phyloP scores from a whole-genome alignment of 1,140 invertebrate species.

The Anoplophora glabripennis region DNA sequence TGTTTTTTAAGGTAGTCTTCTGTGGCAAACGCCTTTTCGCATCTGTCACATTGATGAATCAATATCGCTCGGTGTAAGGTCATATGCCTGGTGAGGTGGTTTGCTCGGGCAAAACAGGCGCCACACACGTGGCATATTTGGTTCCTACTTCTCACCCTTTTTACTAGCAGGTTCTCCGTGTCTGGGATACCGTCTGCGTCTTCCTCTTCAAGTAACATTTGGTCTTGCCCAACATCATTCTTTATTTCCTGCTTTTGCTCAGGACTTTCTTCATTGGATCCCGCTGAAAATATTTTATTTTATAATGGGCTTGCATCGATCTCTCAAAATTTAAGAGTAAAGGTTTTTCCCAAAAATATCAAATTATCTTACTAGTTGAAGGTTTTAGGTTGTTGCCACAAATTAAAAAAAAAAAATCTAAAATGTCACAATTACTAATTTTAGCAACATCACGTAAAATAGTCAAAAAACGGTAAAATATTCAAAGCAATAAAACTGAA shows the following conservation, averaged over 20 bases:
- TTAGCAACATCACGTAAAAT: no score
- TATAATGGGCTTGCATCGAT: no score
- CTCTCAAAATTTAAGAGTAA: no score
- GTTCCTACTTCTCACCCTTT: conserved; percentile 28
- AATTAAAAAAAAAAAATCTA: no score
- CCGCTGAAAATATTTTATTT: no score
- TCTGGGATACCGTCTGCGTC: conserved; percentile 7
- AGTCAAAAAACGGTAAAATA: no score
- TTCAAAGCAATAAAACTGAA: no score
- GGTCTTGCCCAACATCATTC: conserved; percentile 10
- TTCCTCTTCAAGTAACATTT: conserved; percentile 9
- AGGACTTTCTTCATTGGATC: not conserved
- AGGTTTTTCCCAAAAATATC: no score
- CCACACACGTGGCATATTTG: conserved; percentile 45
- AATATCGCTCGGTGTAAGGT: conserved; percentile 43
- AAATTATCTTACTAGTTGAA: no score
- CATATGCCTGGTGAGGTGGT: conserved; percentile 47
- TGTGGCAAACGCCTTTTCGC: conserved; percentile 46
- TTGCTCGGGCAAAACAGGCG: conserved; percentile 39
- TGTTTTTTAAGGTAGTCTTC: conserved; percentile 55
- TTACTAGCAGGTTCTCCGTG: conserved; percentile 5
- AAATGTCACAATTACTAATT: no score
- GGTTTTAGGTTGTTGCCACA: no score
- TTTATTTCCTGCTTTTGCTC: not conserved
- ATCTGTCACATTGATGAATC: conserved; percentile 45